These are phyloP conservation scores for Anguilla pacifica DNA, from an alignment of 2,797 vertebrate species.

Conservation along the genomic window DNA sequence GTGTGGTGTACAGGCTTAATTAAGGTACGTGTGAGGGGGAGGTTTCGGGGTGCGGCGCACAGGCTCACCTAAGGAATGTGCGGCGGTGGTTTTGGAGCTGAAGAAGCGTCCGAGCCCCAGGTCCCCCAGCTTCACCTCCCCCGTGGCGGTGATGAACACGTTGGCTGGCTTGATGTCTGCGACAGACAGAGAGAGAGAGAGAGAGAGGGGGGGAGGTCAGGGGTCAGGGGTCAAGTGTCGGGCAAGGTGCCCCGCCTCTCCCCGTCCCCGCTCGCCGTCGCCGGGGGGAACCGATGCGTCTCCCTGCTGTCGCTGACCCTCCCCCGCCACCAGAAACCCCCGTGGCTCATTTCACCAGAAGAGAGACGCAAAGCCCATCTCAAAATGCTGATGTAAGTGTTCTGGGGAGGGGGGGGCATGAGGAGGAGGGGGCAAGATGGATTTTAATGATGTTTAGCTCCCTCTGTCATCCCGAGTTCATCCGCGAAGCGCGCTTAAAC, in stretches of 20 bases:
- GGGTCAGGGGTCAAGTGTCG: background rate
- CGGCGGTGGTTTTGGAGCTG: constrained; percentile 82
- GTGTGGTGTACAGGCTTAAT: too few species aligned
- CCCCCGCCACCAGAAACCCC: background rate
- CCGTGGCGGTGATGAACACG: constrained; percentile 82
- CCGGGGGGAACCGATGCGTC: background rate
- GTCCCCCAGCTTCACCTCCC: constrained; percentile 81
- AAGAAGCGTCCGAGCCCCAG: constrained; percentile 81
- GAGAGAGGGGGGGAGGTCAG: background rate
- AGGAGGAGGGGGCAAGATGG: background rate
- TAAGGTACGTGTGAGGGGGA: too few species aligned
- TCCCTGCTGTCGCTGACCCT: background rate
- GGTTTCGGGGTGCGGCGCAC: too few species aligned
- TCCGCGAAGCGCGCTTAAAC: background rate
- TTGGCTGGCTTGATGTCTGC: constrained; percentile 86
- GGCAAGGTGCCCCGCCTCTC: background rate
- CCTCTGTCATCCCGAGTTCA: constrained; percentile 7
- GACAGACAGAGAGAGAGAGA: constrained; percentile 42
- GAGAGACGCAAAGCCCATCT: background rate
- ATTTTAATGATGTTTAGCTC: constrained; percentile 14
- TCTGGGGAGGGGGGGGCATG: background rate
- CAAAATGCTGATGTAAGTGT: background rate
- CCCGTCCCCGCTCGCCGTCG: too few species aligned
- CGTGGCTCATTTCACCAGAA: background rate
- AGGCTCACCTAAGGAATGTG: constrained; percentile 82